A percentile compares a stretch with the other conserved stretches of the same genome.
These are phyloP conservation scores for Unio pictorum DNA, from an alignment of 2,888 invertebrate species.

Conservation along the genomic window DNA sequence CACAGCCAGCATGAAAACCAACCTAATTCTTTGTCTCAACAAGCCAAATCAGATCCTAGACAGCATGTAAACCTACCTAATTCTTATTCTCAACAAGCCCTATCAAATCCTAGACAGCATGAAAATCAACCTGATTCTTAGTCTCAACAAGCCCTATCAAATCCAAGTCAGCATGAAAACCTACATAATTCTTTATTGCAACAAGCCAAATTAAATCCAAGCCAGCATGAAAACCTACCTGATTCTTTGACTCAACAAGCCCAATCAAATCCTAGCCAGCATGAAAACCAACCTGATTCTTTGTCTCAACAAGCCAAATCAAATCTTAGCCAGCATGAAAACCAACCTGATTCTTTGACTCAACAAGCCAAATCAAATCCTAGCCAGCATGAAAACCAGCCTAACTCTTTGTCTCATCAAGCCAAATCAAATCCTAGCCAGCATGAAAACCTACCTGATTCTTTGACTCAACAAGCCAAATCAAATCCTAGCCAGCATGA, in stretches of 20 bases:
- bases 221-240: no score
- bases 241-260: neutral
- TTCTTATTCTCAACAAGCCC: neutral
- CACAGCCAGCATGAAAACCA: neutral
- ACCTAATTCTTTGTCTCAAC: neutral
- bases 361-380: constrained; percentile 2
- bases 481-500: neutral
- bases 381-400: no score
- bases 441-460: no score
- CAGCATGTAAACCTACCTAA: no score
- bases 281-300: no score
- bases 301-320: neutral
- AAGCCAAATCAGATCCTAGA: constrained; percentile 1
- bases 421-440: neutral
- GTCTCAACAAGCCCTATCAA: neutral
- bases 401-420: neutral
- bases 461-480: neutral
- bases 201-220: neutral
- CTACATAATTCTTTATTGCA: neutral
- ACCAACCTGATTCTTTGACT: neutral
- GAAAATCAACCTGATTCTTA: no score
- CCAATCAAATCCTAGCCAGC: neutral
- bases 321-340: neutral
- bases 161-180: neutral
- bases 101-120: neutral